Evolutionary conservation across 2,888 invertebrate genomes (phyloP).

Genomic region (Molanna angustata): DNA sequence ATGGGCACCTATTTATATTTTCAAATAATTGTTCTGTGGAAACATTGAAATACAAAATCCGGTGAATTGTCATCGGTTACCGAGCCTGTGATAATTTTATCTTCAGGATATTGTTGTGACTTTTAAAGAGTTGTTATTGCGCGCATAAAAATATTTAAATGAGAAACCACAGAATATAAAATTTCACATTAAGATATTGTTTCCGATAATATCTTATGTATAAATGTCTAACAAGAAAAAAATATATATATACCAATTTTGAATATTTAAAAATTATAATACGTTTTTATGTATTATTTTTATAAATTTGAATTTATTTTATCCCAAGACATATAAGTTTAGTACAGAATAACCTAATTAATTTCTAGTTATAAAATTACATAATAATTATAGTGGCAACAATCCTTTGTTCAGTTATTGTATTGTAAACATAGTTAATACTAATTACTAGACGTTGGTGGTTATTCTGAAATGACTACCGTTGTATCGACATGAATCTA

Average conservation of each 20-base stretch:
- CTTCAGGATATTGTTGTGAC: conserved; percentile 68
- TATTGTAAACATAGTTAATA: too few relatives aligned
- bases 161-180: neutral
- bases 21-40: conserved; percentile 2
- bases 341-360: too few relatives aligned
- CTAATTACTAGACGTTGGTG: too few relatives aligned
- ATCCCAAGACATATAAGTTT: too few relatives aligned
- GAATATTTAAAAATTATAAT: conserved; percentile 10
- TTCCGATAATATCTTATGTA: neutral
- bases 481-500: too few relatives aligned
- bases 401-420: too few relatives aligned
- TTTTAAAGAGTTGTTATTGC: conserved; percentile 56
- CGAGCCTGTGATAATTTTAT: conserved; percentile 70
- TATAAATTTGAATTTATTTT: too few relatives aligned
- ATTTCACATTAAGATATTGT: conserved; percentile 4
- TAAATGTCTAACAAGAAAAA: neutral
- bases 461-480: too few relatives aligned
- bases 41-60: conserved; percentile 2
- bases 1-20: neutral
- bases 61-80: conserved; percentile 39
- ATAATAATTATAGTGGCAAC: too few relatives aligned
- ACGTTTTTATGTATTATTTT: conserved; percentile 4
- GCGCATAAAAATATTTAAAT: conserved; percentile 4
- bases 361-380: too few relatives aligned
- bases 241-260: conserved; percentile 15